A percentile compares a stretch with the other conserved stretches of the same genome.
Conservation (phyloP, 2,888 invertebrate genomes). For the Lasius fuliginosus region DNA sequence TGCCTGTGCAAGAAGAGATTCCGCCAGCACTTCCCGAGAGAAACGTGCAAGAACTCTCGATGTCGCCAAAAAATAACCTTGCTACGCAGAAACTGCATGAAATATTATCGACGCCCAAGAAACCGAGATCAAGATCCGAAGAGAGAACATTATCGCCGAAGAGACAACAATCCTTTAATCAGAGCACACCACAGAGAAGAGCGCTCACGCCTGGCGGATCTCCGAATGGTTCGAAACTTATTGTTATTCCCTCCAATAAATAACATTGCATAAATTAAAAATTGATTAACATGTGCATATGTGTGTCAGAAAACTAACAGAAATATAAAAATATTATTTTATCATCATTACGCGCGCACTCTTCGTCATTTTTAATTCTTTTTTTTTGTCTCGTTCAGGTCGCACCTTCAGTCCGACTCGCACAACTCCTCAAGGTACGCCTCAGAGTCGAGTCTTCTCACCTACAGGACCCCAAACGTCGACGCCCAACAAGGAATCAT, state of each 20-base stretch:
- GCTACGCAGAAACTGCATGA: slow-evolving; percentile 93
- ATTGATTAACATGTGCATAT: neutral
- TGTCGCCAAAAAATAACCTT: slow-evolving; percentile 88
- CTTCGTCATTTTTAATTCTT: neutral
- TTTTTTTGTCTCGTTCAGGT: slow-evolving; percentile 50
- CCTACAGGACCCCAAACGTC: slow-evolving; percentile 81
- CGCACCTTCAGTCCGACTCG: slow-evolving; percentile 74
- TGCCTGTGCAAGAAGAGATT: slow-evolving; percentile 82
- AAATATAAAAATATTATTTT: neutral
- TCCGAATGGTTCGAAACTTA: slow-evolving; percentile 78
- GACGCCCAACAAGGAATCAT: slow-evolving; percentile 84
- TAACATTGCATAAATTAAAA: neutral
- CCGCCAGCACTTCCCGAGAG: slow-evolving; percentile 84
- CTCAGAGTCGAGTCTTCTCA: slow-evolving; percentile 78
- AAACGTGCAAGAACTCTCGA: slow-evolving; percentile 70
- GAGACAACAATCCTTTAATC: slow-evolving; percentile 76
- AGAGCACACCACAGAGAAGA: slow-evolving; percentile 87
- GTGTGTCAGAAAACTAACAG: neutral
- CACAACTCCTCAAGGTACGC: slow-evolving; percentile 71
- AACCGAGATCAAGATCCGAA: slow-evolving; percentile 86
- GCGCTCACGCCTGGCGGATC: slow-evolving; percentile 84
- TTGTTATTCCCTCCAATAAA: slow-evolving; percentile 3
- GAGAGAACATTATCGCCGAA: slow-evolving; percentile 83
- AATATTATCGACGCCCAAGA: slow-evolving; percentile 91
- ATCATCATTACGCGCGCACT: neutral